phyloP scores from a whole-genome alignment of 2,888 invertebrate genomes.

The Esperia sulphurella region DNA sequence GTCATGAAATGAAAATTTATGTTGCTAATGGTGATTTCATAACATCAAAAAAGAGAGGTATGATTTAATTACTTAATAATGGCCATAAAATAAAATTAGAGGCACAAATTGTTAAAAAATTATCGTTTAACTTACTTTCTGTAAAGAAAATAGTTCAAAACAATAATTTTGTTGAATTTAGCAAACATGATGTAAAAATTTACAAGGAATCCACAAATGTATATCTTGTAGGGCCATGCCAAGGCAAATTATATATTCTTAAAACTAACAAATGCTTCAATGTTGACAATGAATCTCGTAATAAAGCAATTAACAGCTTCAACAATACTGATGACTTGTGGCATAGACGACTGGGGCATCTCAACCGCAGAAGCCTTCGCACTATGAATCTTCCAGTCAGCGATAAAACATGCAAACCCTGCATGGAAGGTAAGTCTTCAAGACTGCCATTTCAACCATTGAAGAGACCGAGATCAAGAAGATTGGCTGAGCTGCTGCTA shows the following conservation, averaged over 20 bases:
- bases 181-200: background rate
- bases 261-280: too few relatives aligned
- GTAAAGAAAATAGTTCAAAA: conserved; percentile 7
- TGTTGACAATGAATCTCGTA: too few relatives aligned
- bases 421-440: conserved; percentile 11
- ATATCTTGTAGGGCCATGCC: too few relatives aligned
- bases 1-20: background rate
- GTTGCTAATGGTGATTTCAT: background rate
- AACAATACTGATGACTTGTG: conserved; percentile 5
- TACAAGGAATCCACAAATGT: too few relatives aligned
- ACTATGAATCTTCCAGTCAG: too few relatives aligned
- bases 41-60: background rate
- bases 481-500: conserved; percentile 14
- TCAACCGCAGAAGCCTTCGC: conserved; percentile 11
- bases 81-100: background rate
- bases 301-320: too few relatives aligned
- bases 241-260: too few relatives aligned
- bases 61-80: background rate
- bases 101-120: background rate
- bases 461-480: background rate
- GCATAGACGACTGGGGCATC: conserved; percentile 15
- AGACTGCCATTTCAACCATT: conserved; percentile 9
- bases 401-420: conserved; percentile 5
- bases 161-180: conserved; percentile 3
- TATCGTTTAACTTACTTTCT: conserved; percentile 6